phyloP scores from a whole-genome alignment of 2,888 invertebrate genomes.

The Yponomeuta evonymella region DNA sequence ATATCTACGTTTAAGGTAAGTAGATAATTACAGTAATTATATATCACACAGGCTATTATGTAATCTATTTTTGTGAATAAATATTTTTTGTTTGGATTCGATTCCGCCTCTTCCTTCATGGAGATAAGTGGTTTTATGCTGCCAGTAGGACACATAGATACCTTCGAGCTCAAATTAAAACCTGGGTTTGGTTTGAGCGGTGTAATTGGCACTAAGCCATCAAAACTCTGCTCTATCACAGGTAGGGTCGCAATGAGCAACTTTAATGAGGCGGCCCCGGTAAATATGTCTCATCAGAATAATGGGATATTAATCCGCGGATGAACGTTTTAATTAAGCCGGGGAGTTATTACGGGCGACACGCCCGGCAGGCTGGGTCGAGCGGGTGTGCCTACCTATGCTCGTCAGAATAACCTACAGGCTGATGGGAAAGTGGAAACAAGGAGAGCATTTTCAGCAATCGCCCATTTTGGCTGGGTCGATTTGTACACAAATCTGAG shows the following conservation, averaged over 20 bases:
- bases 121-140: no score
- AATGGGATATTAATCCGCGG: conserved; percentile 41
- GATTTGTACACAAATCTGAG: no score
- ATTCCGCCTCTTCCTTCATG: no score
- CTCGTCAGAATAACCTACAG: neutral
- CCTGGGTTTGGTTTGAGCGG: neutral
- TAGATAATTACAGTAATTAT: no score
- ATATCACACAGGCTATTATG: no score
- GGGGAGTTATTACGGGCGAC: conserved; percentile 35
- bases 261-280: neutral
- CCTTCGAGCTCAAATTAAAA: no score
- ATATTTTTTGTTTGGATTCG: no score
- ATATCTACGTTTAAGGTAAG: no score
- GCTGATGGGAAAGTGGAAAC: neutral
- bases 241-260: neutral
- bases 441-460: no score
- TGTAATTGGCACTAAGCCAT: neutral
- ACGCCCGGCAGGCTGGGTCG: neutral
- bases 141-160: no score
- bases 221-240: neutral
- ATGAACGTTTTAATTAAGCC: conserved; percentile 47
- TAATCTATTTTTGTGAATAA: no score
- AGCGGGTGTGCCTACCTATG: neutral
- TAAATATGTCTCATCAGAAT: conserved; percentile 28
- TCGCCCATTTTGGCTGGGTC: no score